Evolutionary conservation across 2,888 invertebrate species (phyloP), one percentile per base, ranked within the genome.

Genomic region (Drosophila formosana): DNA sequence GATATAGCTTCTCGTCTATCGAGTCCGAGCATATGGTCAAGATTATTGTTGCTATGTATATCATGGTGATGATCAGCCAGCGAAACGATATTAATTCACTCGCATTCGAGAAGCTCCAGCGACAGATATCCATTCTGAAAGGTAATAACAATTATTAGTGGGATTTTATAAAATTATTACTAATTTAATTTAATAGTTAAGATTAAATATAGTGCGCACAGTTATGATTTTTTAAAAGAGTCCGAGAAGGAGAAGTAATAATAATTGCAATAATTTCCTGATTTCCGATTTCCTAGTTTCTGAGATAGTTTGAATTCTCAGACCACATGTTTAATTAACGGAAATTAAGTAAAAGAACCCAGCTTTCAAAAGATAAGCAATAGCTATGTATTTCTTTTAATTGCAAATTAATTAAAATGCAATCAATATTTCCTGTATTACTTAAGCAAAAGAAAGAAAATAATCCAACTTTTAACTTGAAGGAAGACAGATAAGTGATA

Each of bases 41-140:
- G 66, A 93, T 92, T 90, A 93, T 92, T 89, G 92, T 92, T 85
- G 92, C 92, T 79, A 92, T 90, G 76, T 93, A 93, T 67, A 93
- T 92, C 92, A 93, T 93, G 66, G 92, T 91, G 66, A 93, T 92
- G 51, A 93, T 92, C 56, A 93, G 86, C 92, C 92, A 93, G 70
- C 92, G 92, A 75, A 93, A 93, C 50, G 92, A 91, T 76, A 93
- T 90, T 62, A 92, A 75, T 72, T 92, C 92, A 30, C 90, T 84
- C 67, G 92, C 90, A 85, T 90, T 91, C 11, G 91, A 88, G 74
- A 92, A 86, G 82, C 90, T 90, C 89, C 91, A 91, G 65, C 91
- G 92, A 72, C 92, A 92, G 57, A 92, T 89, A 77, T 92, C 92
- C 92, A 92, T 92, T 69, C 92, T 92, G 82, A 81, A 52, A 45